Conservation (phyloP, 2,113 vertebrate species). For the Cynocephalus volans region DNA sequence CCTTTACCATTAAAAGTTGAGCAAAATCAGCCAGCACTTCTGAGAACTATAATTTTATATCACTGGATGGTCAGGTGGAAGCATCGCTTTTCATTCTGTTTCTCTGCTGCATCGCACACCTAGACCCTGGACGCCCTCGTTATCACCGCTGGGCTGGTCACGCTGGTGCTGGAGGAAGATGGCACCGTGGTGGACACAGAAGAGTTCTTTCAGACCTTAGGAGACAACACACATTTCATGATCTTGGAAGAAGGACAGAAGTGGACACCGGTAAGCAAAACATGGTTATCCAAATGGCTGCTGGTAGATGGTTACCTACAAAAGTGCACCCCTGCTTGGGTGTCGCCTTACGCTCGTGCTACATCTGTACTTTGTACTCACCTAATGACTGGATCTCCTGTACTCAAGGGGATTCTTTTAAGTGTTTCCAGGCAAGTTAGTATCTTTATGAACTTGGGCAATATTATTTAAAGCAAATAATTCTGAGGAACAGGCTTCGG, state of each 20-base stretch:
- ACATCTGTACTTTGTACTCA: not conserved
- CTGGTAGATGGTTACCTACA: not conserved
- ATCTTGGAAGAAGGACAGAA: slow-evolving; percentile 91
- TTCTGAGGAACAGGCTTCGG: not conserved
- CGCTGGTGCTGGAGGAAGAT: slow-evolving; percentile 94
- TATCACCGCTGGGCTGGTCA: slow-evolving; percentile 88
- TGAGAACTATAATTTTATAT: not conserved
- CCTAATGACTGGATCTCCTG: not conserved
- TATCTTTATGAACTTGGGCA: not conserved
- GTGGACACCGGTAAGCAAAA: slow-evolving; percentile 91
- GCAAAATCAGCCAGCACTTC: not conserved
- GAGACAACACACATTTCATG: slow-evolving; percentile 91
- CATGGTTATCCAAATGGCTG: not conserved
- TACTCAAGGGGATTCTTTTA: not conserved
- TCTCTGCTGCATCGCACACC: not conserved
- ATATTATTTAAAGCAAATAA: not conserved
- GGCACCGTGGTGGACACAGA: slow-evolving; percentile 94
- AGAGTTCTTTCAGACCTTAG: slow-evolving; percentile 92
- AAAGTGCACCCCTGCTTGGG: rapidly evolving
- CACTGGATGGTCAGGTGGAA: not conserved
- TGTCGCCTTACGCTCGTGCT: not conserved
- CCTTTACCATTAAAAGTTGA: not conserved
- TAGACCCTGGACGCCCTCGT: slow-evolving; percentile 91
- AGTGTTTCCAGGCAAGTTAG: not conserved
- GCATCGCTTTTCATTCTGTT: not conserved